A percentile compares a stretch with the other conserved stretches of the same genome.
phyloP scores from a whole-genome alignment of 2,888 invertebrate genomes.

The Nebria brevicollis region DNA sequence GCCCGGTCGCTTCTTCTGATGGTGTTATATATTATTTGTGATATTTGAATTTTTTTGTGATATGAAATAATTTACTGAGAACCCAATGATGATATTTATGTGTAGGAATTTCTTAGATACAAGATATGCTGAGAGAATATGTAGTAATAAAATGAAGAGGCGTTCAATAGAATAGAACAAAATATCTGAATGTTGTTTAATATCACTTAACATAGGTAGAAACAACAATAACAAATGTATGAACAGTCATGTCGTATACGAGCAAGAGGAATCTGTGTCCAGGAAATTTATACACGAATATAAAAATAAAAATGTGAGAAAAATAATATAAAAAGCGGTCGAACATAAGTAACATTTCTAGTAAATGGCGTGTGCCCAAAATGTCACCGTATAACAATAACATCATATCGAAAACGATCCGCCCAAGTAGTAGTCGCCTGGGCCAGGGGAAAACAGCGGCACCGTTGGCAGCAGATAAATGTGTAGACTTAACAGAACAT shows the following conservation, averaged over 20 bases:
- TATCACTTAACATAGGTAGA: constrained; percentile 1
- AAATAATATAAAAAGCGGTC: background rate
- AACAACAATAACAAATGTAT: constrained; percentile 2
- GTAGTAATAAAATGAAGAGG: background rate
- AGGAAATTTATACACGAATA: background rate
- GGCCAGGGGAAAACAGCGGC: constrained; percentile 10
- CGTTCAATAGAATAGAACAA: background rate
- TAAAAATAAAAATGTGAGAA: background rate
- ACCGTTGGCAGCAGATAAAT: constrained; percentile 55
- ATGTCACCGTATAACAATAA: background rate
- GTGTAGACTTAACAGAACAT: constrained; percentile 56
- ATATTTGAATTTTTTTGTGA: background rate
- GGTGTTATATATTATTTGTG: background rate
- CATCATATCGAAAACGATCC: background rate
- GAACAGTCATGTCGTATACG: background rate
- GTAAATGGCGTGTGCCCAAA: constrained; percentile 19
- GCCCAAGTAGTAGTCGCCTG: background rate
- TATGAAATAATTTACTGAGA: background rate
- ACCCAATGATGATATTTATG: background rate
- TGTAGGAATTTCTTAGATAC: background rate
- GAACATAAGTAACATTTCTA: constrained; percentile 16
- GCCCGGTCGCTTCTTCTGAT: too few relatives aligned
- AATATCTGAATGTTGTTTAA: background rate
- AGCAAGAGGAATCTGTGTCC: background rate
- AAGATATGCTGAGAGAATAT: background rate